phyloP scores from a whole-genome alignment of 2,113 vertebrate genomes.

The Bos indicus region DNA sequence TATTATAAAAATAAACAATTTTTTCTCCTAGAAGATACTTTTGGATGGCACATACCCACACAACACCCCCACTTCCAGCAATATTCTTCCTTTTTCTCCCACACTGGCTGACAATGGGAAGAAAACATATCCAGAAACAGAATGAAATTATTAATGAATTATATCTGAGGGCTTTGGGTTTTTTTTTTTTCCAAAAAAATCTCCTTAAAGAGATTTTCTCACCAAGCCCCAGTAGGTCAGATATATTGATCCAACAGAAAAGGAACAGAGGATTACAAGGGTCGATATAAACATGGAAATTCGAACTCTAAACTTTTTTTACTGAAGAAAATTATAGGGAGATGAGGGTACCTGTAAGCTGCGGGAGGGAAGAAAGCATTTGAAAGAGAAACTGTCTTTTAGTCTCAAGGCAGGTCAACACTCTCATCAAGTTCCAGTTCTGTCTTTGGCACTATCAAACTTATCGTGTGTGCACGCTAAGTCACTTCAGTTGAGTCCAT shows the following conservation, averaged over 20 bases:
- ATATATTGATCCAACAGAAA: background rate
- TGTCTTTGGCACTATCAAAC: background rate
- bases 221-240: background rate
- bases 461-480: background rate
- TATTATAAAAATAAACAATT: slow-evolving; percentile 22
- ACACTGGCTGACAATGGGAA: slow-evolving; percentile 49
- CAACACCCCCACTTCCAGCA: slow-evolving; percentile 5
- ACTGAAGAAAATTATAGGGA: background rate
- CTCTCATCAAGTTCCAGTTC: background rate
- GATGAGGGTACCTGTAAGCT: background rate
- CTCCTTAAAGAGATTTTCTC: slow-evolving; percentile 14
- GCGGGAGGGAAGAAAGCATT: background rate
- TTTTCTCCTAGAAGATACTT: slow-evolving; percentile 44
- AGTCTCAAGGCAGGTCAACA: background rate
- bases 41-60: slow-evolving; percentile 56
- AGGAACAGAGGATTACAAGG: background rate
- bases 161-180: background rate
- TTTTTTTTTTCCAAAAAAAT: background rate
- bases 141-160: slow-evolving; percentile 64
- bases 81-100: slow-evolving; percentile 53
- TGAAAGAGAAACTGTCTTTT: background rate
- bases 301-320: background rate
- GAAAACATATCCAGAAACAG: slow-evolving; percentile 56
- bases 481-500: background rate
- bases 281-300: background rate